Conservation (phyloP, 2,113 vertebrate genomes). For the Rattus rattus region DNA sequence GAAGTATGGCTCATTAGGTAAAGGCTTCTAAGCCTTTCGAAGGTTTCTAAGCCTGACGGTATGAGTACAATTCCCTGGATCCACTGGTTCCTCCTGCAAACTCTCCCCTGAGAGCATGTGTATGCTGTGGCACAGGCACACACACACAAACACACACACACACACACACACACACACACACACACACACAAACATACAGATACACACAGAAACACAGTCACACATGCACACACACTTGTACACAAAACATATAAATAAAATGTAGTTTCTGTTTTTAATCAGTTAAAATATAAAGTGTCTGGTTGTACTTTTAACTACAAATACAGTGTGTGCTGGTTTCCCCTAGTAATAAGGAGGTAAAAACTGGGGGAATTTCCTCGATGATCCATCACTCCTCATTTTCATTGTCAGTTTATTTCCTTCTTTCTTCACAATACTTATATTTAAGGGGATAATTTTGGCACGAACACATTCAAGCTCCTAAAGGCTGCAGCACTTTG, state of each 20-base stretch:
- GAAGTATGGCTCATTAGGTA: no score
- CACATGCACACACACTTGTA: not conserved
- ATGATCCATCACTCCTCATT: not conserved
- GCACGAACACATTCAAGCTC: not conserved
- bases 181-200: not conserved
- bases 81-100: not conserved
- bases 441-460: not conserved
- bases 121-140: no score
- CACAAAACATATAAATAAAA: not conserved
- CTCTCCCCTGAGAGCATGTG: no score
- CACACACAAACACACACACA: accelerated
- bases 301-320: conserved; percentile 10
- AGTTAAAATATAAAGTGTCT: not conserved
- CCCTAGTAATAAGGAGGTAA: not conserved
- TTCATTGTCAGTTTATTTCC: not conserved
- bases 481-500: not conserved
- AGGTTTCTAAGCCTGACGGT: not conserved
- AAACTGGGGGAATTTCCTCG: not conserved
- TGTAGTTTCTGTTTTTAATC: not conserved
- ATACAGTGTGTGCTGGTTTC: not conserved
- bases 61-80: no score
- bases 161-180: not conserved
- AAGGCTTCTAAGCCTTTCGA: no score
- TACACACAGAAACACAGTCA: no score
- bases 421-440: not conserved